Evolutionary conservation across 1,140 invertebrate genomes (phyloP).

Genomic region (Heliothis subflexa): DNA sequence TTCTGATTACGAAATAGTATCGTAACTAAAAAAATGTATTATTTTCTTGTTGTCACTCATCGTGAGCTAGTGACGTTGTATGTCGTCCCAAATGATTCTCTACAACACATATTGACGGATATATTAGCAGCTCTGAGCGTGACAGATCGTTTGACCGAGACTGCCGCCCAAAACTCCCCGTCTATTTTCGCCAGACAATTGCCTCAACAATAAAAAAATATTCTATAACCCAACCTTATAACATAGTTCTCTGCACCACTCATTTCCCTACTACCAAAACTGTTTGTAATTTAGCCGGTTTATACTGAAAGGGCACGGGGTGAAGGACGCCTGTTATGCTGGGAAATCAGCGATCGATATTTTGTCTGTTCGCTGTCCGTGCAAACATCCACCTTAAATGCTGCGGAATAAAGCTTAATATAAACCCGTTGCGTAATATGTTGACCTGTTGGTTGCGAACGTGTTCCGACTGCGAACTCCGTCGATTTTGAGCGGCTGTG

Average conservation of each 20-base stretch:
- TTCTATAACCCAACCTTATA: conserved; percentile 11
- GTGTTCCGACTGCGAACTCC: conserved; percentile 46
- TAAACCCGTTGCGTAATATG: background rate
- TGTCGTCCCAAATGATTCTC: background rate
- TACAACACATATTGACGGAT: conserved; percentile 35
- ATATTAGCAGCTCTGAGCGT: background rate
- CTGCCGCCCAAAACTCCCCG: conserved; percentile 26
- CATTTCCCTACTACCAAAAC: conserved; percentile 33
- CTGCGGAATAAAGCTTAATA: background rate
- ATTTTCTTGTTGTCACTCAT: background rate
- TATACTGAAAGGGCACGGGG: conserved; percentile 74
- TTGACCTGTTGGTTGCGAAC: conserved; percentile 49
- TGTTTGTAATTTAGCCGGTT: conserved; percentile 55
- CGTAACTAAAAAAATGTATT: background rate
- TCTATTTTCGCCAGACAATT: conserved; percentile 42
- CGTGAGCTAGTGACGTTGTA: too few species aligned
- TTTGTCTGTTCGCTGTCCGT: conserved; percentile 46
- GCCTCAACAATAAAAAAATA: conserved; percentile 38
- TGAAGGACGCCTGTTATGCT: conserved; percentile 71
- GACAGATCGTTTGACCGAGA: conserved; percentile 38
- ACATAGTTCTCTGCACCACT: conserved; percentile 12
- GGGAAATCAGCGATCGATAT: conserved; percentile 67
- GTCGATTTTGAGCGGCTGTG: conserved; percentile 49
- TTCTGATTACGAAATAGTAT: background rate
- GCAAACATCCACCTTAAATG: conserved; percentile 19